A percentile compares a stretch with the other conserved stretches of the same genome.
Evolutionary conservation across 2,797 vertebrate genomes (phyloP).

Genomic region (Toxotes lorentzi): DNA sequence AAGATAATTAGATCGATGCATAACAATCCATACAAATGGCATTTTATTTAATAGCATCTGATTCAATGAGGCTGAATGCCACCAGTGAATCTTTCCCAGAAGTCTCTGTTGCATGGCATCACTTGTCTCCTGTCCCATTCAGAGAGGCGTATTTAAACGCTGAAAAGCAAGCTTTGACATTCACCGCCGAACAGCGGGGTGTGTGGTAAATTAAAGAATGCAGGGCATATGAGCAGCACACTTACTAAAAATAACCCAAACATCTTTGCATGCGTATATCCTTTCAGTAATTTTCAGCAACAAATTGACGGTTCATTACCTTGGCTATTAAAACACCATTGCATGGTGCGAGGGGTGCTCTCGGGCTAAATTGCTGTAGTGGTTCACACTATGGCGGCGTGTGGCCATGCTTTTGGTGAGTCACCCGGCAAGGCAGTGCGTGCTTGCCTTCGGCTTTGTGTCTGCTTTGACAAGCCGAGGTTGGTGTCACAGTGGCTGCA

Average conservation of each 20-base stretch:
- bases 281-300: slow-evolving; percentile 46
- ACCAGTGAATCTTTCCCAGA: slow-evolving; percentile 35
- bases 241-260: slow-evolving; percentile 71
- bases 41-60: slow-evolving; percentile 59
- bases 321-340: slow-evolving; percentile 56
- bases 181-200: slow-evolving; percentile 44
- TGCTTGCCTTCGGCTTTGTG: slow-evolving; percentile 67
- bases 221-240: slow-evolving; percentile 42
- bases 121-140: slow-evolving; percentile 37
- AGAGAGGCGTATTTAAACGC: slow-evolving; percentile 26
- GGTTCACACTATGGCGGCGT: slow-evolving; percentile 52
- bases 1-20: slow-evolving; percentile 72
- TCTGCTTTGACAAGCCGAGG: slow-evolving; percentile 63
- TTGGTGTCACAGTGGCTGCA: slow-evolving; percentile 66
- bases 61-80: slow-evolving; percentile 48
- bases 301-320: slow-evolving; percentile 64
- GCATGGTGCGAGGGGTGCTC: slow-evolving; percentile 55
- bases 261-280: slow-evolving; percentile 42
- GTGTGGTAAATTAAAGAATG: slow-evolving; percentile 45
- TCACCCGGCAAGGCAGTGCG: slow-evolving; percentile 57
- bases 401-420: slow-evolving; percentile 65
- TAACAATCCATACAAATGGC: slow-evolving; percentile 67
- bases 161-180: slow-evolving; percentile 57
- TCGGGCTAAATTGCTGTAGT: slow-evolving; percentile 46
- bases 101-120: slow-evolving; percentile 33